These are phyloP conservation scores for Ellobius talpinus DNA, from an alignment of 2,113 vertebrate species.

Conservation along the genomic window DNA sequence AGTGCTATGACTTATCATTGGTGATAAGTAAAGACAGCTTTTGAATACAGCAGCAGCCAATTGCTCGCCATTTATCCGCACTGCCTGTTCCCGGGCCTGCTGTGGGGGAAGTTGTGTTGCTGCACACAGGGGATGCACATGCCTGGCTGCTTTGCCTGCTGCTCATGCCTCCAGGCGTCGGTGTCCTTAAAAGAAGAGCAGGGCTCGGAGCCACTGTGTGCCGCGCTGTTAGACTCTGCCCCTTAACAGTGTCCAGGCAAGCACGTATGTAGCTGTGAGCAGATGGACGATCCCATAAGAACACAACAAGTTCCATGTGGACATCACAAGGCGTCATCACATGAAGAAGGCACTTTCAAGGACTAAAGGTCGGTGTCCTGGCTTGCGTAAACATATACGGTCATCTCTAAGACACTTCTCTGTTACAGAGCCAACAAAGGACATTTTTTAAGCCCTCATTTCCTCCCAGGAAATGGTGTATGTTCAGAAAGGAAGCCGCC, in stretches of 20 bases:
- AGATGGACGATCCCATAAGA: not conserved
- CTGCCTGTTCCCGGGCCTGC: not conserved
- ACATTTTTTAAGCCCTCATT: constrained; percentile 81
- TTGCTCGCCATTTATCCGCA: not conserved
- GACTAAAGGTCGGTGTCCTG: constrained; percentile 72
- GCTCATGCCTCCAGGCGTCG: not conserved
- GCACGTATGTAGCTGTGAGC: not conserved
- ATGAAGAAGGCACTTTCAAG: not conserved
- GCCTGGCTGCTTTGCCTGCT: not conserved
- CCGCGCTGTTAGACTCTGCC: not conserved
- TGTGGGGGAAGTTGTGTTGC: not conserved
- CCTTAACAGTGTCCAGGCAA: constrained; percentile 23
- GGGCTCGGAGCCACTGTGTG: not conserved
- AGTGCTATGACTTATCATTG: not conserved
- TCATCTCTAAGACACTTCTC: constrained; percentile 85
- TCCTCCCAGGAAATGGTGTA: constrained; percentile 94
- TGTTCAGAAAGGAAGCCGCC: constrained; percentile 91
- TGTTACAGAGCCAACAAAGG: constrained; percentile 90
- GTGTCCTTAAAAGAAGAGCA: not conserved
- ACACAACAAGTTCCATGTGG: not conserved
- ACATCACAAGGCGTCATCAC: not conserved
- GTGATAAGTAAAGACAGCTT: not conserved
- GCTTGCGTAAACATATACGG: constrained; percentile 87
- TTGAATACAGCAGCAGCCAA: not conserved
- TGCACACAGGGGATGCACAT: not conserved